Base-by-base conservation (phyloP, 2,888 invertebrate genomes). In the Chaetoderma sp. region DNA sequence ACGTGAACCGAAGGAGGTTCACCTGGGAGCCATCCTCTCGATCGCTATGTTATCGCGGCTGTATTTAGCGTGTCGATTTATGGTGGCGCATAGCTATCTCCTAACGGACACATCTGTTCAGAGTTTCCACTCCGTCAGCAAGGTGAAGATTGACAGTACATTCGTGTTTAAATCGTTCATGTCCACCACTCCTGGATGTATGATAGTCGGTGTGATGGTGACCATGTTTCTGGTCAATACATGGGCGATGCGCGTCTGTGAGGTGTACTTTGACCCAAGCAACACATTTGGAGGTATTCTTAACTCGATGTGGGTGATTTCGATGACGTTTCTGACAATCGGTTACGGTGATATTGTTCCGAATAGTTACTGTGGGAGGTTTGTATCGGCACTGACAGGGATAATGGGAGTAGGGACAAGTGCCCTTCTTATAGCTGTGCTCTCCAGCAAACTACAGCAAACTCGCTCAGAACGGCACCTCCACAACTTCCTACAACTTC, bases 221-320 rank as follows among this genome's bases (percentile, higher is more conserved):
- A 70, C 72, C 8, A 79, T 79, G 55, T 78, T 77, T 59, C 44
- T 75, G 1, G 74, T 78, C 30, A 76, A 76, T 30, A 76, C 73
- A 21, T 81, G 81, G 81, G 74, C 78, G n/a, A 80, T 80, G 78
- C 65, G 81, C 57, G 77, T 79, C 2, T 81, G 81, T 55, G 81
- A 81, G 64, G 70, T 77, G 28, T 81, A 81, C 65, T 81, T 78
- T 59, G 70, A 76, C 6, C 60, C 65, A 10, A 68, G 71, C 10
- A 66, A 69, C 36, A 28, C 39, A 4, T 44, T 42, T 21, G 73
- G 70, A n/a, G 73, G 76, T 13, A 74, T 78, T 45, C 42, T 72
- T n/a, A 78, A 79, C 56, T 71, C 77, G 2, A 78, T 81, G 78
- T 81, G 80, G 80, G 65, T 80, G 6, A 71, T 78, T 0, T 79